These are phyloP conservation scores for Myrmecophaga tridactyla DNA, from an alignment of 2,113 vertebrate species.

Conservation along the genomic window DNA sequence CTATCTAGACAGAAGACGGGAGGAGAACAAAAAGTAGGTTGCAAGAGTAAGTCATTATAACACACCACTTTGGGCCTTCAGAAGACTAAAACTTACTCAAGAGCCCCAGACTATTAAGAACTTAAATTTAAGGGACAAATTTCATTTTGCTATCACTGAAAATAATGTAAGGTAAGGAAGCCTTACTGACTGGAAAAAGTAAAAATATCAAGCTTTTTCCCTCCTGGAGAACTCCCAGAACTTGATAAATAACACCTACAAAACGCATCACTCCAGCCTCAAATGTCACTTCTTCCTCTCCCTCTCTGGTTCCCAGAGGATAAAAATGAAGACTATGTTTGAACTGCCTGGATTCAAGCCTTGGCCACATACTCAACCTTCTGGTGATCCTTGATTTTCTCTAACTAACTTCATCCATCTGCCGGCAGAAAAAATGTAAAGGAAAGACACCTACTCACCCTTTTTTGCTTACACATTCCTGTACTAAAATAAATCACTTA, in stretches of 20 bases:
- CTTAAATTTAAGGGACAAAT: conserved; percentile 13
- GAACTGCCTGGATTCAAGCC: no score
- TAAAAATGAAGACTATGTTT: no score
- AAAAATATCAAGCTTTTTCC: background rate
- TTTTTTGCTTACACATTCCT: background rate
- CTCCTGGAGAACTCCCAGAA: background rate
- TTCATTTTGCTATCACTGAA: background rate
- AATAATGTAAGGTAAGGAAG: background rate
- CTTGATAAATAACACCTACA: no score
- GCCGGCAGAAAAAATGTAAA: conserved; percentile 12
- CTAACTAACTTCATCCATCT: background rate
- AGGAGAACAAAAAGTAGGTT: background rate
- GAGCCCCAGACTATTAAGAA: background rate
- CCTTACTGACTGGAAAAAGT: background rate
- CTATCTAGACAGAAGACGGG: background rate
- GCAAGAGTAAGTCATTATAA: conserved; percentile 19
- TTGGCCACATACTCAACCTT: no score
- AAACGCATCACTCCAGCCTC: no score
- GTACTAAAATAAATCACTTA: background rate
- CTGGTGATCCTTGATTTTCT: background rate
- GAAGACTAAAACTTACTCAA: background rate
- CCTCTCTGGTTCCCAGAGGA: no score
- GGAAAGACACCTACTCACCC: background rate
- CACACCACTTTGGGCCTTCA: background rate
- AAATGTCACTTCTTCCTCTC: no score